Evolutionary conservation across 1,140 invertebrate species (phyloP), one percentile per base, ranked within the genome.

Genomic region (Planococcus citri): DNA sequence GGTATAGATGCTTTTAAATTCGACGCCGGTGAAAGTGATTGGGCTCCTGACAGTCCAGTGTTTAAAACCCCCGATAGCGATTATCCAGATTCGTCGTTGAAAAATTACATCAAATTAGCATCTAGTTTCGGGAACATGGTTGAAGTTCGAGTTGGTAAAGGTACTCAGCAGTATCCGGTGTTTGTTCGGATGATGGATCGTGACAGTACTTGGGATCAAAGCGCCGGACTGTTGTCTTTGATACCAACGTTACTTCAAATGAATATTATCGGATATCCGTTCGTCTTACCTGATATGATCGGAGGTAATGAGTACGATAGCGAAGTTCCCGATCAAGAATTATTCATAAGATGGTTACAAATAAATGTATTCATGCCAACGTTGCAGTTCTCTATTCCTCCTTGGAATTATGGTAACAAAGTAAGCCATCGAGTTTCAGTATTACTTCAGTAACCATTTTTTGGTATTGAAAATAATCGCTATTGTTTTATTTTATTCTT

Each of bases 331-430:
- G 83, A 83, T 1, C 85, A 86, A 72, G 89, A 96, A 77, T 79
- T 97, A n/a, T 95, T 89, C 74, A 85, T 96, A 60, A 80, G 94
- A 73, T 97, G 94, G 94, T 78, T 94, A 22, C 89, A 95, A 78
- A 87, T 86, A 1, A 93, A 90, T 72, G 83, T 87, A 0, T 94
- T 95, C 74, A 85, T 97, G 83, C 92, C 94, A 0, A 81, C 84
- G 0, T 81, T 97, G 75, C 92, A 97, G 78, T 94, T 92, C 77
- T 94, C 92, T 1, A 88, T 87, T 72, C 83, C 87, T 0, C 94
- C 94, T 0, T 97, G 93, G 93, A 84, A 90, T 69, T 95, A 86
- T 77, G 88, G 91, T 74, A 75, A 83, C 1, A 84, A 91, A 79
- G 85, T 74, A 33, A 70, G 41, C 4, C 4, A 17, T 9, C 41